Base-by-base conservation (phyloP, 2,888 invertebrate species). In the Lordiphosa fenestrarum region DNA sequence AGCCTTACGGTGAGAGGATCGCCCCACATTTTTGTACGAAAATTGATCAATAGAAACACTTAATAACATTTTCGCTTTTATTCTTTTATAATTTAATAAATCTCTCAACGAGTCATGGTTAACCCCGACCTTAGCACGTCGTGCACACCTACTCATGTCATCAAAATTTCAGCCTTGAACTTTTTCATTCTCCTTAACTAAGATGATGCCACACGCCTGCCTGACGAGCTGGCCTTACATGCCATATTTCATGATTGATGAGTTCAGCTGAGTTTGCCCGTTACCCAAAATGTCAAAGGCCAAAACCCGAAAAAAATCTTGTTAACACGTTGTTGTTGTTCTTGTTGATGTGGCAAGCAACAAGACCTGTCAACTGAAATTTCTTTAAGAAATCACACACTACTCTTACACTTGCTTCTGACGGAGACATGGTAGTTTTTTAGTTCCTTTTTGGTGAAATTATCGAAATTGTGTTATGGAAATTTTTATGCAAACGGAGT, bases 391-490 rank as follows among this genome's bases (percentile, higher is more conserved):
- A 30, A 30, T 3, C 30, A 15, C 35, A 15, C 35, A 12, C 21
- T 3, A 9, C 56, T 63, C 9, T 48, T 48, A 6, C 30, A 13
- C 38, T 10, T 30, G 19, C 13, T 42, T 42, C 64, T 58, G 63
- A 50, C 70, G 75, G 46, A 72, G 60, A 41, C 65, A 68, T 53
- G 58, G 71, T 52, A 60, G 71, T 52, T 33, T 39, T 47, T 19
- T 25, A 41, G 7, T 38, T 49, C 23, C 19, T 39, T 38, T 44
- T 58, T 71, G 66, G 49, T 48, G 55, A 78, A 84, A 81, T 78
- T 84, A 78, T 78, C 81, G 84, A 84, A 84, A 81, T 84, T 76
- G 62, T 71, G 69, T 84, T 78, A 78, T 78, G 82, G 74, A 81
- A 84, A 84, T 84, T 81, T 30, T 73, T 64, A 76, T 84, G 77